phyloP scores from a whole-genome alignment of 2,113 vertebrate genomes.

The Mustela nigripes region DNA sequence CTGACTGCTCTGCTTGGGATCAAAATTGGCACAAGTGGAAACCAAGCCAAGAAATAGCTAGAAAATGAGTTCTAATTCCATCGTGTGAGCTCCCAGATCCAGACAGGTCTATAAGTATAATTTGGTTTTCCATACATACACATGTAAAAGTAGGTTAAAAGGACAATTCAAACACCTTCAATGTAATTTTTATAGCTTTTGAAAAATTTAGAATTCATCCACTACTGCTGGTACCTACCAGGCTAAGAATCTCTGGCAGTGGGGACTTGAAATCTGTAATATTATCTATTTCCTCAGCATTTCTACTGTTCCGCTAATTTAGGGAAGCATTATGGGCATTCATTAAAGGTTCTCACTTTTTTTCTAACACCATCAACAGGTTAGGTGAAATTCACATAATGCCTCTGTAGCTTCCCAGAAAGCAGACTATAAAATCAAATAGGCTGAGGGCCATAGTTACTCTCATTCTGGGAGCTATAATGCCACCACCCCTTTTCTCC shows the following conservation, averaged over 20 bases:
- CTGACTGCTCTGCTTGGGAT: neutral
- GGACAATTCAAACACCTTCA: slow-evolving; percentile 20
- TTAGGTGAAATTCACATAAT: neutral
- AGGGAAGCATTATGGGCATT: neutral
- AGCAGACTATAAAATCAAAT: neutral
- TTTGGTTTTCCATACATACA: neutral
- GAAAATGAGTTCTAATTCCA: neutral
- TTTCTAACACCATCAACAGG: neutral
- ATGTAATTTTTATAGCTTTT: neutral
- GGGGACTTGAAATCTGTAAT: neutral
- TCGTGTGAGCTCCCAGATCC: neutral
- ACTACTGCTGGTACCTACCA: neutral
- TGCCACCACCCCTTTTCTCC: neutral
- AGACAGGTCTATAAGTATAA: neutral
- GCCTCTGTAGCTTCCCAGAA: neutral
- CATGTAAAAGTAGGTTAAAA: neutral
- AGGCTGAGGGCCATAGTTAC: no score
- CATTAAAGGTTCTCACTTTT: neutral
- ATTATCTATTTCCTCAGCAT: neutral
- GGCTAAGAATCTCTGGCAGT: neutral
- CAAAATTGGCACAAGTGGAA: neutral
- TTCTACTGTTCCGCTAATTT: neutral
- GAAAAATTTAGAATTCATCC: neutral
- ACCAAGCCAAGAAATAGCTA: neutral
- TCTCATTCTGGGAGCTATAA: neutral